Evolutionary conservation across 2,888 invertebrate genomes (phyloP), one percentile per base, ranked within the genome.

Genomic region (Aromia moschata): DNA sequence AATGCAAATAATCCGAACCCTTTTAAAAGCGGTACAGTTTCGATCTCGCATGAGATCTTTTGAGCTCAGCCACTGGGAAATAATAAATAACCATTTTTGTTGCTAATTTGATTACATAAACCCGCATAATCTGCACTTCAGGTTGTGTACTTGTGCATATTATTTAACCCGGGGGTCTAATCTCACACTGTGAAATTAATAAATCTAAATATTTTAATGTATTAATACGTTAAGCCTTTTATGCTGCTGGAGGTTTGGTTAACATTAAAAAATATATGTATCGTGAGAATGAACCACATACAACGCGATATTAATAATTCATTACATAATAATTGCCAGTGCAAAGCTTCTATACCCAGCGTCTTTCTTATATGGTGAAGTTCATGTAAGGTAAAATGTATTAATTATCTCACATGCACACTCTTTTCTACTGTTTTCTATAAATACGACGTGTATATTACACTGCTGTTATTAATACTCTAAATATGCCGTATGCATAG

Each of bases 101-200:
- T 51, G 55, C 53, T 40, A 61, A 64, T 63, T 62, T 64, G 52
- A 61, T 65, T 61, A 60, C 56, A 54, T 56, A 65, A n/a, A 67
- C 69, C 69, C 67, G 70, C 69, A 72, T 72, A 64, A 37, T 51
- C n/a, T n/a, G 20, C 15, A 36, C 30, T 18, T 17, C 31, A 30
- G 33, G 36, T 54, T 41, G 30, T 41, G 37, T 25, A 55, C 46
- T 33, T 41, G 38, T 45, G 38, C 46, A 56, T 45, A 44, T 11
- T 44, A 44, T 33, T 43, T 33, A 18, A 43, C 58, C 52, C 17
- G 30, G 56, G 53, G 66, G 58, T 58, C 61, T 63, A 68, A 72
- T 68, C 69, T 67, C 71, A 62, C 62, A 70, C 67, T 72, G 74
- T 74, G 74, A 74, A 74, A 74, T 74, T 74, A 74, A 71, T 70